Evolutionary conservation across 2,888 invertebrate species (phyloP).

Genomic region (Margaritifera margaritifera): DNA sequence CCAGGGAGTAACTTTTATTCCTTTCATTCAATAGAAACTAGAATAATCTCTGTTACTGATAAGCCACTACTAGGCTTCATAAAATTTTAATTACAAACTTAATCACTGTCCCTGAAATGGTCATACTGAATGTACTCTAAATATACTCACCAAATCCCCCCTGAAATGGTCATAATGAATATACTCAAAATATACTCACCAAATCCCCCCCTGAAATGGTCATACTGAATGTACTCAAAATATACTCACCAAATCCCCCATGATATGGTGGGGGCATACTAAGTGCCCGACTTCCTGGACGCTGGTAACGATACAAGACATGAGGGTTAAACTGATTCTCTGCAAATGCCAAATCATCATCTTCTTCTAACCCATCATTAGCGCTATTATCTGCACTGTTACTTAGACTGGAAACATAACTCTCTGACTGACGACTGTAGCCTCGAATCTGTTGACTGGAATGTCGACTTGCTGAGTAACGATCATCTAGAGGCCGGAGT

Average conservation of each 20-base stretch:
- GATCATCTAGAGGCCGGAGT: constrained; percentile 68
- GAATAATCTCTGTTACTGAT: too few species aligned
- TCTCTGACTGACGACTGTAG: constrained; percentile 71
- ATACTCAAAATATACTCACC: not conserved
- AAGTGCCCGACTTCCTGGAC: constrained; percentile 69
- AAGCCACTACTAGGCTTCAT: too few species aligned
- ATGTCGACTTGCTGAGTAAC: constrained; percentile 61
- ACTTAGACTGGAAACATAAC: constrained; percentile 70
- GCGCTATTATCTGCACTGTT: constrained; percentile 68
- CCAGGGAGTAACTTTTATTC: too few species aligned
- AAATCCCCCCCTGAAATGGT: not conserved
- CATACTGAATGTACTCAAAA: too few species aligned
- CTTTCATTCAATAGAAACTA: too few species aligned
- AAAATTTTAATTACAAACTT: too few species aligned
- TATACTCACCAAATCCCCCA: constrained; percentile 37
- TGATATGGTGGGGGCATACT: constrained; percentile 66
- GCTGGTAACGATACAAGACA: constrained; percentile 62
- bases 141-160: too few species aligned
- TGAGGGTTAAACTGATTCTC: constrained; percentile 52
- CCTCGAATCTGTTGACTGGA: constrained; percentile 66
- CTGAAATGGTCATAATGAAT: too few species aligned
- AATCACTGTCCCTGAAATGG: too few species aligned
- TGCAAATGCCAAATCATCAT: constrained; percentile 57
- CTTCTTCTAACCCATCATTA: constrained; percentile 55
- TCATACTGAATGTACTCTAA: too few species aligned